These are phyloP conservation scores for Cheilosia pagana DNA, from an alignment of 2,888 invertebrate species.

Conservation along the genomic window DNA sequence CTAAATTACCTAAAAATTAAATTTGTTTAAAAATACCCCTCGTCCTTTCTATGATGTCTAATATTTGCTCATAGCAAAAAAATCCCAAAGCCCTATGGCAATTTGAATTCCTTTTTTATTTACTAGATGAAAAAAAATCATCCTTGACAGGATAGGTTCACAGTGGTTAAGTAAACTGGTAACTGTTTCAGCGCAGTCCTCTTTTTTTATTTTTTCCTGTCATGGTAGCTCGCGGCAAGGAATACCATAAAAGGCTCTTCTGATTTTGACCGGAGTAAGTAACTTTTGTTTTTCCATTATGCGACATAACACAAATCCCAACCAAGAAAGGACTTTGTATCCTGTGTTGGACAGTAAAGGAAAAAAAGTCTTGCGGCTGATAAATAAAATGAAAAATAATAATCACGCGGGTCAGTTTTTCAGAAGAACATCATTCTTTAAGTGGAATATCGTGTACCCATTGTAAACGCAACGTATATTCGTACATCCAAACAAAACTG, in stretches of 20 bases:
- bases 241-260: neutral
- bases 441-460: neutral
- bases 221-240: neutral
- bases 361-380: neutral
- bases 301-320: too few species aligned
- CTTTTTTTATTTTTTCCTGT: neutral
- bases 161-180: conserved; percentile 19
- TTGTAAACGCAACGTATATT: neutral
- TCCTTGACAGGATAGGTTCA: neutral
- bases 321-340: too few species aligned
- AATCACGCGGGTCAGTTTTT: neutral
- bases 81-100: neutral
- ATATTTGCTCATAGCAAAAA: too few species aligned
- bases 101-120: conserved; percentile 15
- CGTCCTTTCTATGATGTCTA: too few species aligned
- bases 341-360: too few species aligned
- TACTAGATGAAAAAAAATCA: neutral
- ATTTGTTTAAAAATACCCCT: too few species aligned
- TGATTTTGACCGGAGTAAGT: neutral
- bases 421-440: neutral
- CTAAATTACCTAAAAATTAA: too few species aligned
- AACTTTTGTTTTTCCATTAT: neutral
- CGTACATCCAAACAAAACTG: neutral
- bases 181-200: conserved; percentile 1
- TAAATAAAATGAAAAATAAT: neutral